A percentile compares a stretch with the other conserved stretches of the same genome.
Conservation (phyloP, 2,113 vertebrate species). For the Lepus europaeus region DNA sequence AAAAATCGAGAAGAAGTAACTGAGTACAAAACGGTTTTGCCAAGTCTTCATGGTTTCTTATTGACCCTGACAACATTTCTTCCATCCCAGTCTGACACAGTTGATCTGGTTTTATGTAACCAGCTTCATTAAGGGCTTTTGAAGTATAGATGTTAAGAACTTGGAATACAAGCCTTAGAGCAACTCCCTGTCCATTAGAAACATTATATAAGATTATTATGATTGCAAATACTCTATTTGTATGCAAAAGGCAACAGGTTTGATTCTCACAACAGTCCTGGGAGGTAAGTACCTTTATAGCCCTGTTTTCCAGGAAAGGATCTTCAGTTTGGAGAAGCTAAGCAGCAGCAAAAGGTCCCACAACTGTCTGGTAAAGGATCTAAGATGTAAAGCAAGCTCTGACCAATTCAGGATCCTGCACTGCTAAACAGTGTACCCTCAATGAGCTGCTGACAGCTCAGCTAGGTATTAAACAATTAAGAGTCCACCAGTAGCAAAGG, state of each 20-base stretch:
- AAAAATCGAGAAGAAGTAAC: not conserved
- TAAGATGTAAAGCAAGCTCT: not conserved
- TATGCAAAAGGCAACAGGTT: not conserved
- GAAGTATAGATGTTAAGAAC: not conserved
- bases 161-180: not conserved
- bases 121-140: not conserved
- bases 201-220: not conserved
- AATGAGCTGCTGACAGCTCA: not conserved
- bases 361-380: not conserved
- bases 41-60: not conserved
- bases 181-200: not conserved
- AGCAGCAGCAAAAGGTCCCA: not conserved
- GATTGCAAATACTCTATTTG: not conserved
- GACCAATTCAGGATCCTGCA: not conserved
- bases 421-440: not conserved
- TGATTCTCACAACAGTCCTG: not conserved
- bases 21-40: not conserved
- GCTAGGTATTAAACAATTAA: not conserved
- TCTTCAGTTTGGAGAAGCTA: not conserved
- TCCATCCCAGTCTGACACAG: not conserved
- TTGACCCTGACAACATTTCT: not conserved
- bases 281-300: not conserved
- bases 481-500: not conserved
- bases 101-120: not conserved
- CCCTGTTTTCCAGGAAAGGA: not conserved